A percentile compares a stretch with the other conserved stretches of the same genome.
These are phyloP conservation scores for Tadarida brasiliensis DNA, from an alignment of 2,797 vertebrate genomes.

Conservation along the genomic window DNA sequence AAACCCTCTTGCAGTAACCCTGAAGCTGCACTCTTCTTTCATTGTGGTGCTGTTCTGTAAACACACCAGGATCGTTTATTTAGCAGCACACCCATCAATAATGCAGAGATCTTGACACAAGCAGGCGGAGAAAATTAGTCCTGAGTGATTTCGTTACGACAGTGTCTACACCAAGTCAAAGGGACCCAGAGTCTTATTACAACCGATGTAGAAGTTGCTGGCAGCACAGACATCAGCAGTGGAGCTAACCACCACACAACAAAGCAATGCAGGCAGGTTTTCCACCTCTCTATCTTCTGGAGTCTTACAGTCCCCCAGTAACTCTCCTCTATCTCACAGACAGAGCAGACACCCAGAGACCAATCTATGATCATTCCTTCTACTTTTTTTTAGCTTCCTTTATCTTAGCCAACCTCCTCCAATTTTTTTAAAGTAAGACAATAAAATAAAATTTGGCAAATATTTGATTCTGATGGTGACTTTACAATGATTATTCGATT, in stretches of 20 bases:
- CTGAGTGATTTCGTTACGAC: conserved; percentile 72
- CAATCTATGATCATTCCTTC: neutral
- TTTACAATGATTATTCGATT: neutral
- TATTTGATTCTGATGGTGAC: neutral
- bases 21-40: conserved; percentile 65
- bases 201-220: neutral
- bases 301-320: neutral
- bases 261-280: no score
- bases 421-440: neutral
- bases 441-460: neutral
- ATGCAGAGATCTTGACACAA: conserved; percentile 78
- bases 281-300: neutral
- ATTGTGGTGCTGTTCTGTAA: conserved; percentile 74
- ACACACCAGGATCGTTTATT: conserved; percentile 73
- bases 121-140: conserved; percentile 65
- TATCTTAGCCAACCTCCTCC: neutral
- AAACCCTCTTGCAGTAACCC: conserved; percentile 4
- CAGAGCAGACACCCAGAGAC: neutral
- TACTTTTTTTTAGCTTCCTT: neutral
- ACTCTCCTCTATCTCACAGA: neutral
- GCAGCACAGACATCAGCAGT: neutral
- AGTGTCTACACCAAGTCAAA: conserved; percentile 4
- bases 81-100: conserved; percentile 79
- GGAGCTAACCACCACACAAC: neutral
- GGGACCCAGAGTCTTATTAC: conserved; percentile 12